These are phyloP conservation scores for Perccottus glenii DNA, from an alignment of 2,113 vertebrate genomes.

Conservation along the genomic window DNA sequence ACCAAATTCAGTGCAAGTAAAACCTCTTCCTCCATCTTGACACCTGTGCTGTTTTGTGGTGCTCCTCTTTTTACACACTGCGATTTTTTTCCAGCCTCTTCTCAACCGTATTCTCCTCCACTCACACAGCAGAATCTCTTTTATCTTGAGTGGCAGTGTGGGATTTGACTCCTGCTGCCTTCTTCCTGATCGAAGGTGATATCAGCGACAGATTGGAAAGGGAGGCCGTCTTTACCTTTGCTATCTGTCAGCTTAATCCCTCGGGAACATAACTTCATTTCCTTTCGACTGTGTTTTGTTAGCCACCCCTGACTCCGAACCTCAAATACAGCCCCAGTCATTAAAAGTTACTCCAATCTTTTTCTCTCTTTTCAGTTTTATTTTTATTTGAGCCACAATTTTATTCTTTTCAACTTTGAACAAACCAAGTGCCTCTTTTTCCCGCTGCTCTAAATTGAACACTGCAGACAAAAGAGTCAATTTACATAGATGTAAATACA, in stretches of 20 bases:
- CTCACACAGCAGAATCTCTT: background rate
- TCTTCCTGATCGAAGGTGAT: constrained; percentile 63
- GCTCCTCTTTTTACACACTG: background rate
- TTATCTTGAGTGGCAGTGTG: constrained; percentile 11
- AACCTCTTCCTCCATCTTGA: background rate
- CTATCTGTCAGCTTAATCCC: constrained; percentile 71
- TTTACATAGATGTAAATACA: too few relatives aligned
- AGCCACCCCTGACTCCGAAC: constrained; percentile 62
- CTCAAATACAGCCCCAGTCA: constrained; percentile 45
- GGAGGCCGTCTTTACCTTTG: constrained; percentile 64
- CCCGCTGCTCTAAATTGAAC: background rate
- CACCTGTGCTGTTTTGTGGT: background rate
- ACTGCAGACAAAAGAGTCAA: background rate
- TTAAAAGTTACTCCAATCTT: constrained; percentile 57
- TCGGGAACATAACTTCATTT: constrained; percentile 69
- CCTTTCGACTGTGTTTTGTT: constrained; percentile 64
- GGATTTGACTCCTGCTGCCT: constrained; percentile 49
- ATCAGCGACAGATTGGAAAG: constrained; percentile 61
- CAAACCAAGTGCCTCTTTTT: background rate
- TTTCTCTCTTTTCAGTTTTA: constrained; percentile 35
- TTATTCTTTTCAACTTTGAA: background rate
- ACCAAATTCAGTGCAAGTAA: background rate
- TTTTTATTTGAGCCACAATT: constrained; percentile 7
- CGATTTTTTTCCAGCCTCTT: background rate
- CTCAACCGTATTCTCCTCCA: background rate